These are phyloP conservation scores for Hyppa rectilinea DNA, from an alignment of 2,888 invertebrate genomes.

Conservation along the genomic window DNA sequence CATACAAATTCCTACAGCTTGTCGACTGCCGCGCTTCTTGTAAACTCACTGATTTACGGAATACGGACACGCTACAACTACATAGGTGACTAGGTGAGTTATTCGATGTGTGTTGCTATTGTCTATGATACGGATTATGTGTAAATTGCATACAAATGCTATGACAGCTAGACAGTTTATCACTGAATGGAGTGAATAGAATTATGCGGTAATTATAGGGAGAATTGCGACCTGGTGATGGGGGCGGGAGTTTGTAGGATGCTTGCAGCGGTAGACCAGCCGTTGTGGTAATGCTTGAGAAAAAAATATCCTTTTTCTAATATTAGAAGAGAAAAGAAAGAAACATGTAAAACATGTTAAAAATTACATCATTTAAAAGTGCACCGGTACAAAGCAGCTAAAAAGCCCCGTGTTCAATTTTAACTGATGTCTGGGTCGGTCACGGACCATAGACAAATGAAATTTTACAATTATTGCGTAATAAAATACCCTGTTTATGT, in stretches of 20 bases:
- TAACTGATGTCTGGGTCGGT: too few relatives aligned
- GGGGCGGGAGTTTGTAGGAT: neutral
- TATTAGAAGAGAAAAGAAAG: too few relatives aligned
- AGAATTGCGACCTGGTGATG: neutral
- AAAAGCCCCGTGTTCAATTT: too few relatives aligned
- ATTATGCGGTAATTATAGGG: constrained; percentile 21
- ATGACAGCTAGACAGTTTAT: constrained; percentile 53
- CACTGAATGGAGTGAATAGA: constrained; percentile 7
- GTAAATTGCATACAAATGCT: constrained; percentile 47
- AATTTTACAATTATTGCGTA: too few relatives aligned
- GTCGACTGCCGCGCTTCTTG: constrained; percentile 70
- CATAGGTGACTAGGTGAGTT: constrained; percentile 14
- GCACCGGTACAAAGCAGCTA: too few relatives aligned
- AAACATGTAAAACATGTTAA: too few relatives aligned
- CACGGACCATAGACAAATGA: too few relatives aligned
- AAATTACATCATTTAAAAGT: too few relatives aligned
- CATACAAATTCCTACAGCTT: constrained; percentile 77
- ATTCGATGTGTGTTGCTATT: constrained; percentile 34
- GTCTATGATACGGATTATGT: constrained; percentile 50
- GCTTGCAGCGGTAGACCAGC: neutral
- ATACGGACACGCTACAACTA: constrained; percentile 63
- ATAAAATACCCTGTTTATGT: too few relatives aligned
- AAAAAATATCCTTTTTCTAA: too few relatives aligned
- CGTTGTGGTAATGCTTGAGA: neutral
- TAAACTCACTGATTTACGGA: constrained; percentile 74